These are phyloP conservation scores for Vanessa atalanta DNA, from an alignment of 1,140 invertebrate species.

Conservation along the genomic window DNA sequence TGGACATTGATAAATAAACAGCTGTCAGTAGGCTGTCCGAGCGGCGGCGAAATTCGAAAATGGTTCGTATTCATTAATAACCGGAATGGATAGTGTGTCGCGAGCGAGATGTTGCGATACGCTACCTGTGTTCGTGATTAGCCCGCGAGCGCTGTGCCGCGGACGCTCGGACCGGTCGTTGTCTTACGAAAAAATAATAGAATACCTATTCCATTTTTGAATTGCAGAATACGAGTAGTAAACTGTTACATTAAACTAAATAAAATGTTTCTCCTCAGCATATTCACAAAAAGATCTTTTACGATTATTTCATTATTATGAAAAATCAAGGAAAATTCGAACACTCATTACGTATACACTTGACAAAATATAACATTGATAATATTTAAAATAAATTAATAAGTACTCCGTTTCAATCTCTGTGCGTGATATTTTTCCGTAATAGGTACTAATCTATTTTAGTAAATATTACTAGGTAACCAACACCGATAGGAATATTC, in stretches of 20 bases:
- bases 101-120: slow-evolving; percentile 58
- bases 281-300: no score
- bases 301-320: no score
- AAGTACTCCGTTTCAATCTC: no score
- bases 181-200: slow-evolving; percentile 28
- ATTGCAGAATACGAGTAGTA: neutral
- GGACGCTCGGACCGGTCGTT: slow-evolving; percentile 19
- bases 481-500: no score
- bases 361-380: no score
- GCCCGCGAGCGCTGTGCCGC: slow-evolving; percentile 27
- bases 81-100: slow-evolving; percentile 64
- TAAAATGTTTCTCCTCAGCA: no score
- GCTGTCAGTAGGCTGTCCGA: slow-evolving; percentile 61
- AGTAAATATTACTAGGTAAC: no score
- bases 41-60: slow-evolving; percentile 61
- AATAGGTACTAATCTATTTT: no score
- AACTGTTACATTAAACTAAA: neutral
- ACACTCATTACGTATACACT: no score
- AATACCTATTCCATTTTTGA: slow-evolving; percentile 27
- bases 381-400: no score
- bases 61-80: slow-evolving; percentile 66
- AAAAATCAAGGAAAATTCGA: no score
- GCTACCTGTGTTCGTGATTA: slow-evolving; percentile 70
- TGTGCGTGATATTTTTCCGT: no score
- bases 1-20: slow-evolving; percentile 71